Percentiles rank a stretch among this genome's conserved stretches.
These are phyloP conservation scores for Magallana gigas DNA, from an alignment of 1,140 invertebrate species.

Conservation along the genomic window DNA sequence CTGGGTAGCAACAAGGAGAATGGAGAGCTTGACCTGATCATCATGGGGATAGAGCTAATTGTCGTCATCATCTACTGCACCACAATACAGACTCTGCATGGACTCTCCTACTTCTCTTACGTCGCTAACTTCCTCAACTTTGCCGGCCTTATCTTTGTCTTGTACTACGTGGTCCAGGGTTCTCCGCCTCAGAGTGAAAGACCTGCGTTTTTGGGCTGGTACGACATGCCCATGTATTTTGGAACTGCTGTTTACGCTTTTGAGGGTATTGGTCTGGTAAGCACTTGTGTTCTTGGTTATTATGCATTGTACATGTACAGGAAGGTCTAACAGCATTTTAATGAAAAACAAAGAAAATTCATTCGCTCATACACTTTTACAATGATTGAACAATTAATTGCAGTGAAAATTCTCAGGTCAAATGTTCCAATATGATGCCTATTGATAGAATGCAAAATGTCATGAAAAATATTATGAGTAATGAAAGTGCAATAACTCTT, in stretches of 20 bases:
- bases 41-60: background rate
- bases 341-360: too few relatives aligned
- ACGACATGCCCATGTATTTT: conserved; percentile 84
- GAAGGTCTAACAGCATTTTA: too few relatives aligned
- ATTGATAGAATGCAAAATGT: too few relatives aligned
- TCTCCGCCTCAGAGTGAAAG: conserved; percentile 79
- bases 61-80: conserved; percentile 57
- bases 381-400: too few relatives aligned
- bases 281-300: conserved; percentile 27
- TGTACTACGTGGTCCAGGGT: conserved; percentile 76
- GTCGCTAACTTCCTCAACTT: conserved; percentile 84
- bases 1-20: conserved; percentile 26
- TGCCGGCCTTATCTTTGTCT: conserved; percentile 77
- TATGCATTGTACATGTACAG: too few relatives aligned
- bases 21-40: background rate
- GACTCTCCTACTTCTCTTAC: conserved; percentile 89
- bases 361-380: too few relatives aligned
- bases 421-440: too few relatives aligned
- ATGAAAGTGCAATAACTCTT: too few relatives aligned
- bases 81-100: conserved; percentile 87
- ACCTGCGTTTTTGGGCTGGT: conserved; percentile 84
- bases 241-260: conserved; percentile 94
- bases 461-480: too few relatives aligned
- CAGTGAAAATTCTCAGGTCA: too few relatives aligned
- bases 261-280: conserved; percentile 88